Conservation (phyloP, 2,888 invertebrate species). For the Odontomyia ornata region DNA sequence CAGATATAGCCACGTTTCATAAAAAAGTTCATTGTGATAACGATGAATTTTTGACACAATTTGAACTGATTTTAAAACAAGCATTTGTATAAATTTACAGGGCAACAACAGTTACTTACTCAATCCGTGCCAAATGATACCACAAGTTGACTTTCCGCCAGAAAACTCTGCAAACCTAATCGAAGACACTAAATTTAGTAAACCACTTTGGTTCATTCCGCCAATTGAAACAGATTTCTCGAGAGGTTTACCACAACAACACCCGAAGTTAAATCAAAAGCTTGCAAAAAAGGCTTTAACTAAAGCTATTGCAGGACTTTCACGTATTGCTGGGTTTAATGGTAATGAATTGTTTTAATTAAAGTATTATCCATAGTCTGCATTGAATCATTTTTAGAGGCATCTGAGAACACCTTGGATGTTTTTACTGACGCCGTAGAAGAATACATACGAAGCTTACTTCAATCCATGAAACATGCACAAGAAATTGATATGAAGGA, state of each 20-base stretch:
- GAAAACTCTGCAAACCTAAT: constrained; percentile 61
- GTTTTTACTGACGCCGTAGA: constrained; percentile 60
- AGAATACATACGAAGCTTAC: constrained; percentile 59
- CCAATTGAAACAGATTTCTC: constrained; percentile 59
- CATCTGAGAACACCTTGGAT: constrained; percentile 58
- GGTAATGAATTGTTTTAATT: constrained; percentile 44
- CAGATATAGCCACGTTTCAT: too few species aligned
- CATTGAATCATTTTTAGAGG: constrained; percentile 53
- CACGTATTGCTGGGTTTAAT: constrained; percentile 61
- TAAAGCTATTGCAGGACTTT: constrained; percentile 60
- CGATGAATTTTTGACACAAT: too few species aligned
- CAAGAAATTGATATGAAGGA: constrained; percentile 53
- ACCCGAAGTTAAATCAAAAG: constrained; percentile 56
- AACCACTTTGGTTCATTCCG: constrained; percentile 62
- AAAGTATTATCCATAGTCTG: background rate
- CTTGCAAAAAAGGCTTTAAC: constrained; percentile 57
- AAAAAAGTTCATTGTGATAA: too few species aligned
- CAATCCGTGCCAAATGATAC: constrained; percentile 63
- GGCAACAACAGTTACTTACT: constrained; percentile 60
- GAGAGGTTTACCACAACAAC: constrained; percentile 56
- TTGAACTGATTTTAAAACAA: too few species aligned
- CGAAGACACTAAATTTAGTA: constrained; percentile 59
- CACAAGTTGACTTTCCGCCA: constrained; percentile 62
- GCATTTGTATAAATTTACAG: constrained; percentile 51
- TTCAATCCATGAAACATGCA: constrained; percentile 55